Conservation (phyloP, 2,888 invertebrate species). For the Allygus modestus region DNA sequence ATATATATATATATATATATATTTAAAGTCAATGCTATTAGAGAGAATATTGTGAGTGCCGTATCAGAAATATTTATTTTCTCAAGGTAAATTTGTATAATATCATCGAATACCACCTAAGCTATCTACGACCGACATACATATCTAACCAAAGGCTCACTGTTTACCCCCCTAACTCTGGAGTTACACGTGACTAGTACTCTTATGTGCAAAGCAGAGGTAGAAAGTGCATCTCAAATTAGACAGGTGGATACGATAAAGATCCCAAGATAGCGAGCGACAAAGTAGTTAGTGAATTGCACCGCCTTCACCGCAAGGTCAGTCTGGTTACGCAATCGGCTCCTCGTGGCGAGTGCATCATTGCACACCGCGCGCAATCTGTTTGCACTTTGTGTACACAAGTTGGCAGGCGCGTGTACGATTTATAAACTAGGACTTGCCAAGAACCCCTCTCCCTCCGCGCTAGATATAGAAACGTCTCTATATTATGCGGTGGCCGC, state of each 20-base stretch:
- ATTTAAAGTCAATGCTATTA: no score
- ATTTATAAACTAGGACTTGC: constrained; percentile 20
- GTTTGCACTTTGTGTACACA: constrained; percentile 46
- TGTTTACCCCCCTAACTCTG: not conserved
- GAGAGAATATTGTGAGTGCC: no score
- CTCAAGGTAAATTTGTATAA: no score
- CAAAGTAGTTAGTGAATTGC: constrained; percentile 23
- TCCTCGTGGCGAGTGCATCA: not conserved
- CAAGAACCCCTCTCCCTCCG: constrained; percentile 2
- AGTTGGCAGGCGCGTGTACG: constrained; percentile 32
- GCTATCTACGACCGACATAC: no score
- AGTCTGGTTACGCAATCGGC: not conserved
- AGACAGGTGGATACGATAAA: not conserved
- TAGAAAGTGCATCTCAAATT: not conserved
- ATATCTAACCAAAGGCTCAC: no score
- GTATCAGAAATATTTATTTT: no score
- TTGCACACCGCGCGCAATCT: constrained; percentile 14
- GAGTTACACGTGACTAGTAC: not conserved
- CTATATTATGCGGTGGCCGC: not conserved
- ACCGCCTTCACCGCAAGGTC: not conserved
- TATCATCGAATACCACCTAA: no score
- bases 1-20: no score
- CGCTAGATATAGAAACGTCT: constrained; percentile 13
- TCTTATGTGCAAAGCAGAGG: not conserved
- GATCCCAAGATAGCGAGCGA: constrained; percentile 1